phyloP scores from a whole-genome alignment of 1,140 invertebrate species.

The Euura lappo region DNA sequence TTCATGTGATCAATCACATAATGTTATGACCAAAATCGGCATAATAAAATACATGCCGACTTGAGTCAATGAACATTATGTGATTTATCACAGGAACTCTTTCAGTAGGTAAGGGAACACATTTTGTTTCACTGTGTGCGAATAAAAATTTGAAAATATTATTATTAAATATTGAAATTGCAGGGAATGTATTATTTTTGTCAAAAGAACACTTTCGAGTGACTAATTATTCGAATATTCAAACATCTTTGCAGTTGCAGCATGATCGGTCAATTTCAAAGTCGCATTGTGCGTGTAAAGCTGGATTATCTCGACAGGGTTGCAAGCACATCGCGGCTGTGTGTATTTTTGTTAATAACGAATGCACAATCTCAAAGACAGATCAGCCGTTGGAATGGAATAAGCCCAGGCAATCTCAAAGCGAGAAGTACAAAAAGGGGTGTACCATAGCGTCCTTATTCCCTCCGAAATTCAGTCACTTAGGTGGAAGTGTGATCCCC shows the following conservation, averaged over 20 bases:
- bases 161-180: no score
- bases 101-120: no score
- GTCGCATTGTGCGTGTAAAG: conserved; percentile 9
- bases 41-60: no score
- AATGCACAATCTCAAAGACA: conserved; percentile 5
- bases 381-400: conserved; percentile 13
- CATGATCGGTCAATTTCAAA: background rate
- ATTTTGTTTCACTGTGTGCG: no score
- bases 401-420: conserved; percentile 6
- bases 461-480: background rate
- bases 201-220: no score
- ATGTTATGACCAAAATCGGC: no score
- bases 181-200: no score
- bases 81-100: no score
- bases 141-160: no score
- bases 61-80: no score
- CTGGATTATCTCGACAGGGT: conserved; percentile 14
- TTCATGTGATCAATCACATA: no score
- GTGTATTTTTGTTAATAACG: conserved; percentile 11
- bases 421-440: conserved; percentile 18
- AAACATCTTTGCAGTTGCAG: conserved; percentile 8
- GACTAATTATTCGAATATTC: no score
- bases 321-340: conserved; percentile 15
- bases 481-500: conserved; percentile 9
- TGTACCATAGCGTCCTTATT: background rate